These are phyloP conservation scores for Pavo muticus DNA, from an alignment of 2,113 vertebrate genomes.

Conservation along the genomic window DNA sequence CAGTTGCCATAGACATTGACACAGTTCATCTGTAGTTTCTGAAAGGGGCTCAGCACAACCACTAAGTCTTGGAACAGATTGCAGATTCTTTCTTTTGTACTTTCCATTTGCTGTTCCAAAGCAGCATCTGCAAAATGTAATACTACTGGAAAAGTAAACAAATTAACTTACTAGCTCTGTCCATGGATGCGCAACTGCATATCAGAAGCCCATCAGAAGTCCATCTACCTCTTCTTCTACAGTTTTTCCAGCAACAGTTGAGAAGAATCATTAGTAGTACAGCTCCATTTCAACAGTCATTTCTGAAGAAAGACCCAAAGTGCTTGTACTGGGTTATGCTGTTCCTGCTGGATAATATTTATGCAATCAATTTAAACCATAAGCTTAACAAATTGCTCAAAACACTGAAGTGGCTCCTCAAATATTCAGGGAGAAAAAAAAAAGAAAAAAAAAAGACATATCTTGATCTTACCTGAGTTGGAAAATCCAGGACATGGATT, in stretches of 20 bases:
- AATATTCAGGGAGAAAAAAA: not conserved
- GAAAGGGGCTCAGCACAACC: not conserved
- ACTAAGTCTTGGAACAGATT: not conserved
- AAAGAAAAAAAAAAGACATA: not conserved
- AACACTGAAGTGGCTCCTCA: not conserved
- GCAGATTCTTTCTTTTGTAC: conserved; percentile 15
- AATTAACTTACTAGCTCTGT: not conserved
- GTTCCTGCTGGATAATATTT: not conserved
- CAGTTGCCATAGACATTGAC: not conserved
- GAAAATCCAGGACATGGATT: not conserved
- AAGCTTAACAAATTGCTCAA: not conserved
- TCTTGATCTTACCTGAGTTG: not conserved
- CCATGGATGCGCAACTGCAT: not conserved
- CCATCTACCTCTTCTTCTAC: not conserved
- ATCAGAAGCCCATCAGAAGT: not conserved
- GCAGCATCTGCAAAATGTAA: conserved; percentile 40
- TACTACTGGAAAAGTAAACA: conserved; percentile 15
- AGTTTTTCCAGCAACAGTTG: not conserved
- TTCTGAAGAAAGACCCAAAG: not conserved
- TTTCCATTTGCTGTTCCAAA: conserved; percentile 40
- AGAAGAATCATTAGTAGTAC: not conserved
- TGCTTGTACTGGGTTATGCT: not conserved
- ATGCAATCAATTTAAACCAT: not conserved
- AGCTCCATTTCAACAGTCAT: not conserved
- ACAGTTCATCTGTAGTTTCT: conserved; percentile 24